Percentiles rank a stretch among this genome's conserved stretches.
These are phyloP conservation scores for Lithobates pipiens DNA, from an alignment of 2,797 vertebrate genomes.

Conservation along the genomic window DNA sequence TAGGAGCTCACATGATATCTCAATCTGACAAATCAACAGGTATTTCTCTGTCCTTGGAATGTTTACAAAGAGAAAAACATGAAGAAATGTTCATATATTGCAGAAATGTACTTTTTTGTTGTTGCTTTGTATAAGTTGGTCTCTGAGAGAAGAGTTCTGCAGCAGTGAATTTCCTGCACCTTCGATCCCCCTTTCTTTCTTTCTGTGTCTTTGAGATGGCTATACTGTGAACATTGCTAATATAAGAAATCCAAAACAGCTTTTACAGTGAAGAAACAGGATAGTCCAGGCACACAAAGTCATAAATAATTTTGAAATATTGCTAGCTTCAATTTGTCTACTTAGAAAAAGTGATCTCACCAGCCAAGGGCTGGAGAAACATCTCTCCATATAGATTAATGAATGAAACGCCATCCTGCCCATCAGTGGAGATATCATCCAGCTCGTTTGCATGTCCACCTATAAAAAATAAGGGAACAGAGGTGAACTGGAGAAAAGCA, in stretches of 20 bases:
- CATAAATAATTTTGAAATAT: conserved; percentile 5
- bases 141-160: neutral
- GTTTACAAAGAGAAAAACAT: no score
- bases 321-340: neutral
- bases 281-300: neutral
- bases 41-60: no score
- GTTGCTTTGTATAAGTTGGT: neutral
- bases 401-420: conserved; percentile 88
- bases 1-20: no score
- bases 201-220: neutral
- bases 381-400: conserved; percentile 87
- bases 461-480: conserved; percentile 62
- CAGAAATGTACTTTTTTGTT: no score
- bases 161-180: neutral
- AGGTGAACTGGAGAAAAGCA: neutral
- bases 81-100: no score
- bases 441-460: conserved; percentile 82
- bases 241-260: neutral
- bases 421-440: conserved; percentile 85
- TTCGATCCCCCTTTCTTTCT: neutral
- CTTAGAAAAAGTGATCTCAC: conserved; percentile 69
- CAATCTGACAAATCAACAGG: no score
- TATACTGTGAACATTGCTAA: neutral
- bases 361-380: conserved; percentile 89
- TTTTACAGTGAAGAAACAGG: neutral